Conservation (phyloP, 2,113 vertebrate species). For the Pseudonaja textilis region DNA sequence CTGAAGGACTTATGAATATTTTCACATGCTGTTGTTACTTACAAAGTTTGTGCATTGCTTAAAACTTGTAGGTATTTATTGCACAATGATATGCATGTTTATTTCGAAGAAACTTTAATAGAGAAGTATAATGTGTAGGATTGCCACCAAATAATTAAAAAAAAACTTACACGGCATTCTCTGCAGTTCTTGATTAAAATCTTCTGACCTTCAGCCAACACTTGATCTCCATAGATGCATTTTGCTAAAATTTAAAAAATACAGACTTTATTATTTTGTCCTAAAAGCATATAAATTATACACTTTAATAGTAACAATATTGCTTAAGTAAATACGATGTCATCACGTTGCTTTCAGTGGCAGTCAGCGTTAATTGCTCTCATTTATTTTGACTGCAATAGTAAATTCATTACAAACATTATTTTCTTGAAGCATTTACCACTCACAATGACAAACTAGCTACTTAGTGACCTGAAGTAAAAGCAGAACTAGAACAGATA, state of each 20-base stretch:
- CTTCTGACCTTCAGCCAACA: constrained; percentile 84
- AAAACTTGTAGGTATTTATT: constrained; percentile 28
- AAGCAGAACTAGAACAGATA: neutral
- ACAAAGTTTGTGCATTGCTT: constrained; percentile 6
- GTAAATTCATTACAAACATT: constrained; percentile 17
- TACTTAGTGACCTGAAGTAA: constrained; percentile 17
- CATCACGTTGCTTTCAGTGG: neutral
- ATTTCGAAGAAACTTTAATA: neutral
- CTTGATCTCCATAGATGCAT: constrained; percentile 84
- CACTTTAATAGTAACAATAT: constrained; percentile 1
- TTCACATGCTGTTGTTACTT: constrained; percentile 37
- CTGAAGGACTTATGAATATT: constrained; percentile 35
- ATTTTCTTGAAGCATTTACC: constrained; percentile 14
- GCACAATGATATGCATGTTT: neutral
- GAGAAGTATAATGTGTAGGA: neutral
- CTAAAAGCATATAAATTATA: constrained; percentile 16
- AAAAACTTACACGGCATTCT: constrained; percentile 87
- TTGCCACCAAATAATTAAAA: neutral
- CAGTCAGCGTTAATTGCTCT: neutral
- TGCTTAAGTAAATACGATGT: constrained; percentile 3
- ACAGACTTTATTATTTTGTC: constrained; percentile 34
- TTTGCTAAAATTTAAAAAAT: constrained; percentile 76
- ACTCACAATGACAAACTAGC: constrained; percentile 6
- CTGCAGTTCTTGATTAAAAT: constrained; percentile 84
- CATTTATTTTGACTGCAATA: constrained; percentile 10